phyloP scores from a whole-genome alignment of 2,797 vertebrate genomes.

The Pelobates cultripes region DNA sequence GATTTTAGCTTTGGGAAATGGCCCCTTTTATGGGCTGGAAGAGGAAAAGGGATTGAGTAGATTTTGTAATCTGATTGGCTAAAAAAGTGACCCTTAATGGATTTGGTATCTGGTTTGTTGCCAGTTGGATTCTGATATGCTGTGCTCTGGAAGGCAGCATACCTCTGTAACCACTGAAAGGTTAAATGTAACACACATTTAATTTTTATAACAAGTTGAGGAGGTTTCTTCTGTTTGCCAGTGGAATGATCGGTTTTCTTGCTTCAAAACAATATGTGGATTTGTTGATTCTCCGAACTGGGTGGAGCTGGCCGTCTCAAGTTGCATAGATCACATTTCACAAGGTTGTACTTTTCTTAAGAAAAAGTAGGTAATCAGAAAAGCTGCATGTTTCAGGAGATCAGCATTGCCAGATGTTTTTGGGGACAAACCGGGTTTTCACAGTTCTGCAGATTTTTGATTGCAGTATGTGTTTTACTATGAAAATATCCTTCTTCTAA shows the following conservation, averaged over 20 bases:
- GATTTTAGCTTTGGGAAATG: constrained; percentile 9
- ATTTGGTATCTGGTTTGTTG: background rate
- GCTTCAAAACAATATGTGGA: constrained; percentile 44
- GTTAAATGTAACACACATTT: background rate
- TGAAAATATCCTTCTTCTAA: too few species aligned
- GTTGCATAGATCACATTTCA: constrained; percentile 45
- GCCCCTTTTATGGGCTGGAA: background rate
- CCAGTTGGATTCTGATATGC: background rate
- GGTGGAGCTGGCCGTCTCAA: constrained; percentile 40
- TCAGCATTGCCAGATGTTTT: too few species aligned
- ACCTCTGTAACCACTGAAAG: background rate
- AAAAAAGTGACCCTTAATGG: too few species aligned
- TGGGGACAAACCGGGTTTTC: too few species aligned
- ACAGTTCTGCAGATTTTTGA: too few species aligned
- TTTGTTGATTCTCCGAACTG: constrained; percentile 51
- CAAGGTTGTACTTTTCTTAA: constrained; percentile 34
- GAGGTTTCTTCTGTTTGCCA: background rate
- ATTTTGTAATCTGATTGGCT: constrained; percentile 7
- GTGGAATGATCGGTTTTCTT: constrained; percentile 19
- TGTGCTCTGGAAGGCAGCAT: background rate
- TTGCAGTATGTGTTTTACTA: too few species aligned
- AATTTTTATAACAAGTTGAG: background rate
- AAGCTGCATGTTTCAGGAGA: background rate
- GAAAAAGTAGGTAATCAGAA: constrained; percentile 2
- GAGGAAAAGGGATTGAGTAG: background rate